These are phyloP conservation scores for Sipha flava DNA, from an alignment of 1,140 invertebrate species.

Conservation along the genomic window DNA sequence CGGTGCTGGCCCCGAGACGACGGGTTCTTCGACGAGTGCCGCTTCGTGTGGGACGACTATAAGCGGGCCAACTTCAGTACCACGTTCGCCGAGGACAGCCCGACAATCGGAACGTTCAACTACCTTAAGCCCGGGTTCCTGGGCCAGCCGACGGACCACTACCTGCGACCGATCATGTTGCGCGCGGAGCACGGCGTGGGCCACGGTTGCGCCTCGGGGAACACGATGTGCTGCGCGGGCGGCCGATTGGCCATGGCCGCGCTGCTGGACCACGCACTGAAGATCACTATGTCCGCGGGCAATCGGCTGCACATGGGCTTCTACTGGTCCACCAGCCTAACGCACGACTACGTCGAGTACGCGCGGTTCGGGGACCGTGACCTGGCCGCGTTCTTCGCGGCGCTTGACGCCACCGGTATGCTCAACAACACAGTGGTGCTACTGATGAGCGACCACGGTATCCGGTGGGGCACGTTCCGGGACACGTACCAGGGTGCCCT, in stretches of 20 bases:
- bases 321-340: conserved; percentile 48
- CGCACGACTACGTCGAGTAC: conserved; percentile 48
- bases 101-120: conserved; percentile 44
- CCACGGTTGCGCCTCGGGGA: conserved; percentile 45
- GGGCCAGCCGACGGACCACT: conserved; percentile 46
- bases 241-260: conserved; percentile 41
- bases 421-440: conserved; percentile 48
- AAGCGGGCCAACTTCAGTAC: conserved; percentile 47
- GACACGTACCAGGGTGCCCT: conserved; percentile 55
- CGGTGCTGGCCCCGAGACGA: conserved; percentile 38
- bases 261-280: conserved; percentile 39
- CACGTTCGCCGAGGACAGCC: conserved; percentile 44
- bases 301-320: conserved; percentile 45
- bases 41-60: conserved; percentile 52
- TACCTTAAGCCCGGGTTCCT: conserved; percentile 44
- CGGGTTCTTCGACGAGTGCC: conserved; percentile 52
- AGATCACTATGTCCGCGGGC: conserved; percentile 35
- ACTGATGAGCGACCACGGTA: conserved; percentile 50
- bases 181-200: conserved; percentile 46
- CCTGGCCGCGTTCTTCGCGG: conserved; percentile 45
- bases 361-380: conserved; percentile 46
- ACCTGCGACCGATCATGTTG: conserved; percentile 44
- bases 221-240: conserved; percentile 50
- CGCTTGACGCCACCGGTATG: conserved; percentile 39
- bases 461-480: conserved; percentile 55